These are phyloP conservation scores for Corvus moneduloides DNA, from an alignment of 2,113 vertebrate species.

Conservation along the genomic window DNA sequence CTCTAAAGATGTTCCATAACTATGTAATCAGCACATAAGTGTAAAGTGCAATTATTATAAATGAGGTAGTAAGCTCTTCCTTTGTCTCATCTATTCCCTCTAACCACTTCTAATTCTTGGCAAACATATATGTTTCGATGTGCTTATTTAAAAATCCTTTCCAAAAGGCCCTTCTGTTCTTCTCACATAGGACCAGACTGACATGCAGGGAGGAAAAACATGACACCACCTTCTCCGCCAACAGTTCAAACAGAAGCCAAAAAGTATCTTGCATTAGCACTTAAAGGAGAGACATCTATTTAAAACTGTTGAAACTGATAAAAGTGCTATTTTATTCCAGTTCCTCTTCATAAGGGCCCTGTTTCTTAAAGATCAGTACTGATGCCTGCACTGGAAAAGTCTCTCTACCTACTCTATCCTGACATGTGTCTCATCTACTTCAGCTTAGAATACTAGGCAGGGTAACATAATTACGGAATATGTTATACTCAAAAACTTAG, in stretches of 20 bases:
- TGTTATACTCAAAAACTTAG: background rate
- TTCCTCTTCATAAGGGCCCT: background rate
- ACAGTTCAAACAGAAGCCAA: conserved; percentile 14
- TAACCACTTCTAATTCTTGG: conserved; percentile 13
- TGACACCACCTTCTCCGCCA: background rate
- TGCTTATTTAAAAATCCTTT: conserved; percentile 10
- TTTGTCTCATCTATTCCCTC: background rate
- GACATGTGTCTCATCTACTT: conserved; percentile 23
- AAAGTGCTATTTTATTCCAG: background rate
- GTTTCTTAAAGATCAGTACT: background rate
- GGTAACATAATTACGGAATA: background rate
- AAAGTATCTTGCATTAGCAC: conserved; percentile 3
- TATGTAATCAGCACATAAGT: background rate
- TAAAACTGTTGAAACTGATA: conserved; percentile 1
- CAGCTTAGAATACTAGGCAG: background rate
- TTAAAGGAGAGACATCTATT: background rate
- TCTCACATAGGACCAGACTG: conserved; percentile 22
- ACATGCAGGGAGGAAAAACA: conserved; percentile 41
- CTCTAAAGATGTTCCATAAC: background rate
- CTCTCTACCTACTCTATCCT: background rate
- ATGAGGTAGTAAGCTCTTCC: background rate
- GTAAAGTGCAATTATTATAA: background rate
- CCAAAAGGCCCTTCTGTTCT: conserved; percentile 32
- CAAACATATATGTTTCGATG: background rate
- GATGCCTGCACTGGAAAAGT: background rate